Evolutionary conservation across 2,113 vertebrate genomes (phyloP), one percentile per base, ranked within the genome.

Genomic region (Taxidea taxus): DNA sequence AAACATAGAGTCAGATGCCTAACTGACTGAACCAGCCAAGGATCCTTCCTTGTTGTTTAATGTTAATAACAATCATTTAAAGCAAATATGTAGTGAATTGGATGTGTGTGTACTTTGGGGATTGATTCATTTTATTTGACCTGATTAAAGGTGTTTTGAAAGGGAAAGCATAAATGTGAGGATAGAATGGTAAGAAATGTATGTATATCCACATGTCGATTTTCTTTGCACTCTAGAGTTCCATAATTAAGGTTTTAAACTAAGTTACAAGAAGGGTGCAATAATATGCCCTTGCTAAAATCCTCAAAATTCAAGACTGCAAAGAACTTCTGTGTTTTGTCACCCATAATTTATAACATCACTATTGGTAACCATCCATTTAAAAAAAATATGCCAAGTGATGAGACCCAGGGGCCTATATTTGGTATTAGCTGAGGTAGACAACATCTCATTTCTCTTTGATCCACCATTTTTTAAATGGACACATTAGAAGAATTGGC

Each of bases 171-270:
- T 80, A 87, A 90, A 56, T 62, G 51, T 75, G 60, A 64, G 31
- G 29, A 81, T 29, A 68, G 20, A 82, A 7, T 27, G 31, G 5
- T 80, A 88, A 86, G 18, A 90, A 58, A 75, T 80, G 51, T 47
- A 75, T 80, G 51, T 47, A 78, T 72, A 88, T 25, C 3, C 10
- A 39, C 31, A 15, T 47, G 10, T 47, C 58, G 47, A 62, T 75
- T 90, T 93, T 97, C 51, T 91, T 97, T 95, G 31, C 37, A 84
- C 51, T 60, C 77, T 62, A 83, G 2, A 23, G 39, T 85, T 92
- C 90, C 54, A 90, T 84, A 92, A 74, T 80, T 94, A 92, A 95
- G 27, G 94, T 92, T 89, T 90, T 82, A 92, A 95, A 77, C 4
- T 74, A 90, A 95, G 29, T 92, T 77, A 92, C 21, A 94, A 92